A percentile compares a stretch with the other conserved stretches of the same genome.
These are phyloP conservation scores for Sesia apiformis DNA, from an alignment of 2,888 invertebrate genomes.

Conservation along the genomic window DNA sequence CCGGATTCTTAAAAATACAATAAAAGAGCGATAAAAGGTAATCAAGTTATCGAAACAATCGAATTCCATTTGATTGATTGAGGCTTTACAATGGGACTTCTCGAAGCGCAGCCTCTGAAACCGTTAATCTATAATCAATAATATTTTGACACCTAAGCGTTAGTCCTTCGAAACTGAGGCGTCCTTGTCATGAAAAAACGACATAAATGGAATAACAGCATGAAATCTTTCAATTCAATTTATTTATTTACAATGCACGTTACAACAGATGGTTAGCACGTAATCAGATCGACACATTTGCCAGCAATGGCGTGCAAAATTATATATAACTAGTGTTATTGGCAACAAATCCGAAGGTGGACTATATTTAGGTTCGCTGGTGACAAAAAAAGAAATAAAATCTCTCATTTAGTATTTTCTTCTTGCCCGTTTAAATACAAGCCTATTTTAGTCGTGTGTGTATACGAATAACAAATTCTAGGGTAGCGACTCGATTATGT, in stretches of 20 bases:
- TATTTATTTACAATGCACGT: too few relatives aligned
- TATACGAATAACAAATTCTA: too few relatives aligned
- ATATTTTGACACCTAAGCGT: constrained; percentile 4
- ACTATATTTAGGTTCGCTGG: too few relatives aligned
- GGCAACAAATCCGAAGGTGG: too few relatives aligned
- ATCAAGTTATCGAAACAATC: constrained; percentile 3
- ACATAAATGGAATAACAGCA: background rate
- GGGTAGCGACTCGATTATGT: too few relatives aligned
- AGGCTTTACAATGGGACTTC: constrained; percentile 9
- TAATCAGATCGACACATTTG: background rate
- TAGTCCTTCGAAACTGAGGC: constrained; percentile 2
- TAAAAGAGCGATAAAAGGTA: background rate
- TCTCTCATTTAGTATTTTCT: too few relatives aligned
- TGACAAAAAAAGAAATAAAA: too few relatives aligned
- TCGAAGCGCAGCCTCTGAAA: constrained; percentile 6
- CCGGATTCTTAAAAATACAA: background rate
- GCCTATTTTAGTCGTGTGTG: too few relatives aligned
- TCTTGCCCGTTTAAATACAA: too few relatives aligned
- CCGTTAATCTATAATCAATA: constrained; percentile 21
- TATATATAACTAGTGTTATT: too few relatives aligned
- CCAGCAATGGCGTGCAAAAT: background rate
- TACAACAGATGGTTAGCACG: too few relatives aligned
- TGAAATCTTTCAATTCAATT: background rate
- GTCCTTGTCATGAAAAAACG: background rate
- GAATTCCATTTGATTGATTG: constrained; percentile 10